phyloP scores from a whole-genome alignment of 2,888 invertebrate genomes.

The Archips xylosteana region DNA sequence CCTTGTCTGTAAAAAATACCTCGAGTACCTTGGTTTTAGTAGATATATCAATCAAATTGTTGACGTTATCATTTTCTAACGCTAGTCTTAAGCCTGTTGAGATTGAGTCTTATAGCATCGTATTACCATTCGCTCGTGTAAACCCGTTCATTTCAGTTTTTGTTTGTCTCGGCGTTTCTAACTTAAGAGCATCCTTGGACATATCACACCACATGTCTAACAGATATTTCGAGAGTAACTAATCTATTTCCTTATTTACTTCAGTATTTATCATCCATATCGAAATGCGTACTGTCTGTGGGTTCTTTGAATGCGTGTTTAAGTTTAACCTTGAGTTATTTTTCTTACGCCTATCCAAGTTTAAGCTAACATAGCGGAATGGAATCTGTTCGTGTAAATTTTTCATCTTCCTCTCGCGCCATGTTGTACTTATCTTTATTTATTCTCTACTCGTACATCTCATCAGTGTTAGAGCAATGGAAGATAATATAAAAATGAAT shows the following conservation, averaged over 20 bases:
- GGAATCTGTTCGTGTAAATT: background rate
- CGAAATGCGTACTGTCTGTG: conserved; percentile 32
- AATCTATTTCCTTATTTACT: conserved; percentile 44
- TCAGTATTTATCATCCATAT: conserved; percentile 40
- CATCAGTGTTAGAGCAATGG: background rate
- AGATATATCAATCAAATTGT: background rate
- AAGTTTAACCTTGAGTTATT: conserved; percentile 28
- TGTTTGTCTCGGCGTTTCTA: background rate
- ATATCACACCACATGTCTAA: conserved; percentile 39
- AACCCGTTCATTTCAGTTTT: background rate
- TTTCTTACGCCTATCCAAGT: conserved; percentile 12
- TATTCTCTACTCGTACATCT: background rate
- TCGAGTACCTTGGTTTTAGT: background rate
- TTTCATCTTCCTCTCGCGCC: background rate
- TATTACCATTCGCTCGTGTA: background rate
- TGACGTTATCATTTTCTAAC: conserved; percentile 3
- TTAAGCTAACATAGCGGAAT: conserved; percentile 15
- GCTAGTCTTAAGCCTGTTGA: background rate
- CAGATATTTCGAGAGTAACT: conserved; percentile 40
- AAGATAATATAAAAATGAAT: too few species aligned
- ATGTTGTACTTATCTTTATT: background rate
- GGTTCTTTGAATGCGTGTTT: conserved; percentile 18
- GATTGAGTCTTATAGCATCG: background rate
- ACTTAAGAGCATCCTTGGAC: conserved; percentile 29
- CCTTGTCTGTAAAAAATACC: background rate